Evolutionary conservation across 2,113 vertebrate species (phyloP).

Genomic region (Oncorhynchus kisutch): DNA sequence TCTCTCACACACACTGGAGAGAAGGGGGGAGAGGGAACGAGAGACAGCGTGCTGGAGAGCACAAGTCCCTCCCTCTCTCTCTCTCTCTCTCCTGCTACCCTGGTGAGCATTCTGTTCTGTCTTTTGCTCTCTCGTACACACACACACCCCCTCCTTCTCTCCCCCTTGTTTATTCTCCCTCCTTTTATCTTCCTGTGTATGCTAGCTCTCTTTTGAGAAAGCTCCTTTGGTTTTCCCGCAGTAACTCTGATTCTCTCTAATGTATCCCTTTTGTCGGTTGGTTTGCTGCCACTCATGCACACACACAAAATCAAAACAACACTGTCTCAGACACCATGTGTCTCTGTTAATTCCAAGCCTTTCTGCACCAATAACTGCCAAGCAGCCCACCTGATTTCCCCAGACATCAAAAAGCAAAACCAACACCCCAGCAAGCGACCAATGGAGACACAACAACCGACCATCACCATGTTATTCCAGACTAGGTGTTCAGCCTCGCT

Average conservation of each 20-base stretch:
- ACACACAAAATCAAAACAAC: neutral
- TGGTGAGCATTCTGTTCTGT: neutral
- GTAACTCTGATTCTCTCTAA: neutral
- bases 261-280: neutral
- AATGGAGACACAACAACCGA: neutral
- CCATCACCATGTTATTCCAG: neutral
- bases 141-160: neutral
- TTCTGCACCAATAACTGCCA: slow-evolving; percentile 47
- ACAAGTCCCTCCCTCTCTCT: slow-evolving; percentile 11
- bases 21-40: slow-evolving; percentile 8
- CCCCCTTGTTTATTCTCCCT: neutral
- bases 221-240: neutral
- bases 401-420: slow-evolving; percentile 28
- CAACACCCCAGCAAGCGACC: slow-evolving; percentile 27
- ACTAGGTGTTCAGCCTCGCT: neutral
- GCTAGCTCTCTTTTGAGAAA: neutral
- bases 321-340: slow-evolving; percentile 3
- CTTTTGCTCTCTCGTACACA: no score
- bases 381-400: slow-evolving; percentile 19
- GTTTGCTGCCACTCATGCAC: neutral
- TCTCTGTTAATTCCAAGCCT: slow-evolving; percentile 25
- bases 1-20: slow-evolving; percentile 31
- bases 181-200: neutral
- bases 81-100: neutral
- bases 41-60: slow-evolving; percentile 18